Evolutionary conservation across 2,888 invertebrate species (phyloP), one percentile per base, ranked within the genome.

Genomic region (Zygaena filipendulae): DNA sequence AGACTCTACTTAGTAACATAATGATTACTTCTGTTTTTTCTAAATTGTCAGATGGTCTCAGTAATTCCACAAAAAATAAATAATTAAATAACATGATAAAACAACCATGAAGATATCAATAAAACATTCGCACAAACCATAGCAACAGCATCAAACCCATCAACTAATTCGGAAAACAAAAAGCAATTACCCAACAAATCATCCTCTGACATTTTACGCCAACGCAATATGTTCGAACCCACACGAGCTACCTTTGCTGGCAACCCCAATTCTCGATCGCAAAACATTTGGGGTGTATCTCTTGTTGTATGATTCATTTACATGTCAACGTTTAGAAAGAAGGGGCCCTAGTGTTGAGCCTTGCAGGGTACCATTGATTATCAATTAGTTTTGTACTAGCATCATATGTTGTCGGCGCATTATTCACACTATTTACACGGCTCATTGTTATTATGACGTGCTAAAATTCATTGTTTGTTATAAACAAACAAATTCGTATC

Each of bases 151-250:
- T 60, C 58, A 54, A 47, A 41, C 52, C 62, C 67, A 61, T 46
- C 53, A 59, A 55, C 33, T 23, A 36, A 43, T n/a, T n/a, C n/a
- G 52, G 60, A 59, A 16, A 66, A 70, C 62, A 64, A 66, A 67
- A 74, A 69, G 58, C 72, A 77, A 75, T 77, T 75, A 77, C 71
- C 61, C 48, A 68, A 75, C 77, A 77, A 77, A 77, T 79, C 77
- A 79, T 79, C 68, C 58, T 62, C 60, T 75, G 77, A 75, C 75
- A 59, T 72, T 70, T 67, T 59, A 69, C 69, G 69, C 74, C 69
- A 67, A 53, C 61, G 69, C 74, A 77, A 75, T 75, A 75, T 75
- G 77, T 68, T 75, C 57, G 56, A 54, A 61, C 63, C 61, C 70
- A 67, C 56, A 67, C 56, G 55, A 59, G 60, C 62, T 51, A 52